Evolutionary conservation across 2,888 invertebrate species (phyloP).

Genomic region (Oithona nana): DNA sequence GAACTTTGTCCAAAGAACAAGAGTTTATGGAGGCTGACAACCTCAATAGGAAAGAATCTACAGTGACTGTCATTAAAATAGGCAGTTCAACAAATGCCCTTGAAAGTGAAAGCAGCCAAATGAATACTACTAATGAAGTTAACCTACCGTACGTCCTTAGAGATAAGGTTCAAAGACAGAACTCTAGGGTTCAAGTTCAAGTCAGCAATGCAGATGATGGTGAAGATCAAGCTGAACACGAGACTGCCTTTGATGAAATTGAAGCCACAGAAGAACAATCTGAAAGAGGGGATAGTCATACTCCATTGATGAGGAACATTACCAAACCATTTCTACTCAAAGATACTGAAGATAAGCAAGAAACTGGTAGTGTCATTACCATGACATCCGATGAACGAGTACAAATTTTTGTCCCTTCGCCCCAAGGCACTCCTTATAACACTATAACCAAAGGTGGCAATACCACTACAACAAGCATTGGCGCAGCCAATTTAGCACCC

Average conservation of each 20-base stretch:
- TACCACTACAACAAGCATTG: not conserved
- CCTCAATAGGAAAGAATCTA: not conserved
- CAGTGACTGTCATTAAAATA: not conserved
- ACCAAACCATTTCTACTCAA: too few species aligned
- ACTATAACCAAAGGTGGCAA: not conserved
- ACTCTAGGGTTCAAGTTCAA: too few species aligned
- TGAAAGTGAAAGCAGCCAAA: too few species aligned
- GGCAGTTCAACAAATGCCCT: not conserved
- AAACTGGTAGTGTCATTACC: not conserved
- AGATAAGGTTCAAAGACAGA: too few species aligned
- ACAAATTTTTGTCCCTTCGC: conserved; percentile 12
- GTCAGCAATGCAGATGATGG: too few species aligned
- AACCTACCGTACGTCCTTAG: not conserved
- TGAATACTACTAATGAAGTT: not conserved
- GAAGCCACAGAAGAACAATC: too few species aligned
- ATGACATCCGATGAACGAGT: conserved; percentile 10
- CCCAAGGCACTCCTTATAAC: conserved; percentile 5
- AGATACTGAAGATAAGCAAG: not conserved
- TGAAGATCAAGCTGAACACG: too few species aligned
- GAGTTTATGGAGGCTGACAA: not conserved
- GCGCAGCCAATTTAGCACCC: not conserved
- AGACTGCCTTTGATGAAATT: too few species aligned
- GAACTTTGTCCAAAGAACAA: not conserved
- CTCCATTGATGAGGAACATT: too few species aligned
- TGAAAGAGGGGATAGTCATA: too few species aligned